Evolutionary conservation across 2,113 vertebrate species (phyloP).

Genomic region (Aleadryas rufinucha): DNA sequence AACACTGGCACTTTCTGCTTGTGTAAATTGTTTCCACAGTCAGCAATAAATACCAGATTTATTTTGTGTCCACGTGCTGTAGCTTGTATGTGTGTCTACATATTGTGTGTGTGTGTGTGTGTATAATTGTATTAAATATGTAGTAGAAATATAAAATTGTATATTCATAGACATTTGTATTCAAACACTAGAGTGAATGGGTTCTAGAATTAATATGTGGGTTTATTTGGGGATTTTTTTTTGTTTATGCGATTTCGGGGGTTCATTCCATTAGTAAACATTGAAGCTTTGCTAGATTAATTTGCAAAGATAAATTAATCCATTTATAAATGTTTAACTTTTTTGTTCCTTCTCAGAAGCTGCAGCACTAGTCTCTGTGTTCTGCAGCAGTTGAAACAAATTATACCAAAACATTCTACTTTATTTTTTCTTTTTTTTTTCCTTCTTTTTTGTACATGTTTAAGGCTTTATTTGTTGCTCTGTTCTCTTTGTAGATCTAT

Average conservation of each 20-base stretch:
- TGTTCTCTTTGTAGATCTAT: constrained; percentile 79
- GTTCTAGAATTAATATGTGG: not conserved
- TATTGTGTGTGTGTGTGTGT: not conserved
- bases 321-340: not conserved
- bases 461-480: not conserved
- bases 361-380: not conserved
- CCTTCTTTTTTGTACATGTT: not conserved
- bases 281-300: not conserved
- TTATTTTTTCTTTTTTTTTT: not conserved
- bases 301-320: not conserved
- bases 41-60: not conserved
- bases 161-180: not conserved
- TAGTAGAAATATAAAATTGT: not conserved
- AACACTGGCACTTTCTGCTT: not conserved
- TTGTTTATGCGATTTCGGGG: rapidly evolving
- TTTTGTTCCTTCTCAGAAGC: not conserved
- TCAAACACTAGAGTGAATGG: not conserved
- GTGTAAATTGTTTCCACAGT: not conserved
- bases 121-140: not conserved
- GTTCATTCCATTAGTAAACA: not conserved
- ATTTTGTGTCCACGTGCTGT: not conserved
- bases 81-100: not conserved
- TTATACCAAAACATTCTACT: not conserved
- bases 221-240: not conserved
- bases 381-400: not conserved